Evolutionary conservation across 1,140 invertebrate species (phyloP), one percentile per base, ranked within the genome.

Genomic region (Aphis gossypii): DNA sequence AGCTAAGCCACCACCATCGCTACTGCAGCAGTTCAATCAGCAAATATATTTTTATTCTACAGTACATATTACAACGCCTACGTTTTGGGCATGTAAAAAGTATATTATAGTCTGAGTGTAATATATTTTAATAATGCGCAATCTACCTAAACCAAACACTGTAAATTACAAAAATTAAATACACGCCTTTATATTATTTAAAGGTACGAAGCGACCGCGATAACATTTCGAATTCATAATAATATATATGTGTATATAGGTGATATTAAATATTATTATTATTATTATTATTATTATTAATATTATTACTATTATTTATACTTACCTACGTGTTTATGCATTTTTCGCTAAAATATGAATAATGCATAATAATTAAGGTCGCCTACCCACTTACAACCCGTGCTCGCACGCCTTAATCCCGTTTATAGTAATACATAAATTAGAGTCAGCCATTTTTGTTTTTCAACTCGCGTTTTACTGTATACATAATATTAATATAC

Each of bases 281-380:
- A 30, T 60, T 54, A 68, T 60, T 30, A 30, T 60, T 54, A 56
- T 54, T 51, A 51, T 21, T 51, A 51, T 51, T 51, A 51, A 20
- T 56, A 56, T 56, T 56, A 56, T 46, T 46, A 11, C 46, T 46
- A 46, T 6, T 46, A 46, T 11, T 11, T 56, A 60, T 68, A n/a
- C 46, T 56, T 54, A 38, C n/a, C 35, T 35, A 89, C n/a, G 87
- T 21, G 48, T 89, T 89, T 89, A 54, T 54, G 48, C 87, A 35
- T 89, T 51, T 89, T 38, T 89, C 87, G 87, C 87, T 23, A 89
- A 89, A 89, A 89, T 38, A 89, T 89, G 87, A 89, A 89, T 89
- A 89, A 89, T 89, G 87, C 87, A 54, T 89, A 54, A 54, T 38
- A 38, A 89, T 89, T 89, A 54, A 38, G 48, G 87, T 89, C 87